These are phyloP conservation scores for Hydra vulgaris DNA, from an alignment of 30 jellyfish, hydroid and myxozoan species.

Conservation along the genomic window DNA sequence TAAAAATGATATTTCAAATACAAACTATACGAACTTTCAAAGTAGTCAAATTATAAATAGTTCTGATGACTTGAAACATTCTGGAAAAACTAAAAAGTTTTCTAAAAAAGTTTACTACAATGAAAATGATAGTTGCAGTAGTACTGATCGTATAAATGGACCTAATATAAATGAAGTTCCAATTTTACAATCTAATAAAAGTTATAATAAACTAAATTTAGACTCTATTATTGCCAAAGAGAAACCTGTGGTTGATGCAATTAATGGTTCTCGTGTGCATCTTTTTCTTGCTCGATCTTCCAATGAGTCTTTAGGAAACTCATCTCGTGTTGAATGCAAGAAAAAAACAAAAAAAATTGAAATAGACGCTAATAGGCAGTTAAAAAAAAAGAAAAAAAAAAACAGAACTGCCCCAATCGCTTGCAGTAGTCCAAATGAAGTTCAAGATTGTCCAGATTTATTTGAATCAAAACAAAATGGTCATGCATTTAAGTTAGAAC, in stretches of 20 bases:
- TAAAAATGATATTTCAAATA: no score
- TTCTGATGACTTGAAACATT: background rate
- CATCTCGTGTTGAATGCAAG: background rate
- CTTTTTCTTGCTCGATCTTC: constrained; percentile 23
- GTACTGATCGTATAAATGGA: no score
- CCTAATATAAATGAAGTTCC: background rate
- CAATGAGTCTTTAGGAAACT: background rate
- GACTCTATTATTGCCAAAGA: background rate
- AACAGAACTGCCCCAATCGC: constrained; percentile 47
- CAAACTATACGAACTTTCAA: background rate
- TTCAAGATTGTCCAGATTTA: background rate
- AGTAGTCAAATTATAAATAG: background rate
- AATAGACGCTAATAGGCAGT: constrained; percentile 24
- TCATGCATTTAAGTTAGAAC: constrained; percentile 40
- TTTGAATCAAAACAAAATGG: constrained; percentile 33
- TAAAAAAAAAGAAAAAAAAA: constrained; percentile 36
- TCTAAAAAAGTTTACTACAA: background rate
- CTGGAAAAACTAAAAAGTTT: background rate
- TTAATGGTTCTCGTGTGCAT: constrained; percentile 21
- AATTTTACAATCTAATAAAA: background rate
- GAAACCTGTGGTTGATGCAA: background rate
- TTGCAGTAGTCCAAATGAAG: constrained; percentile 21
- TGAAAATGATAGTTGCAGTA: background rate
- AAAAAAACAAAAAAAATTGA: constrained; percentile 28
- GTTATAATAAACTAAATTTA: no score